Percentiles rank a stretch among this genome's conserved stretches.
phyloP scores from a whole-genome alignment of 2,888 invertebrate species.

The Cyrtodaria siliqua region DNA sequence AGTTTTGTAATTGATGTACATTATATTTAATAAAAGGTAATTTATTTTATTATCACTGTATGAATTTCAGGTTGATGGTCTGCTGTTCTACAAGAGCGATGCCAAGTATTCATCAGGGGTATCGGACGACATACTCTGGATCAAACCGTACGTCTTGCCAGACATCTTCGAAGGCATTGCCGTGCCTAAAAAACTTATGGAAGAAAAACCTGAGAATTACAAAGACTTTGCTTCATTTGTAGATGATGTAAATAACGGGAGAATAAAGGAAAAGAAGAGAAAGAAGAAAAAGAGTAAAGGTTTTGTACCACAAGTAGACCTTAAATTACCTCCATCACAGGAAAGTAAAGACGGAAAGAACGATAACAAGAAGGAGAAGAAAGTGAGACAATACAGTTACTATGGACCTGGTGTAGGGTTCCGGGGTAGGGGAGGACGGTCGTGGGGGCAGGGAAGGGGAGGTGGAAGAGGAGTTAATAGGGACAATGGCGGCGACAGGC shows the following conservation, averaged over 20 bases:
- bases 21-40: too few relatives aligned
- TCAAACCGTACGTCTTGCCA: slow-evolving; percentile 94
- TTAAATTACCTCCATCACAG: slow-evolving; percentile 45
- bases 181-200: slow-evolving; percentile 76
- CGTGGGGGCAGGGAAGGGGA: slow-evolving; percentile 14
- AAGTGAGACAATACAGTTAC: slow-evolving; percentile 28
- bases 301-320: slow-evolving; percentile 43
- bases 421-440: slow-evolving; percentile 10
- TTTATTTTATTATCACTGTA: too few relatives aligned
- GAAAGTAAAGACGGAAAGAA: slow-evolving; percentile 11
- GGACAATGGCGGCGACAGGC: too few relatives aligned
- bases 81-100: slow-evolving; percentile 95
- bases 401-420: slow-evolving; percentile 38
- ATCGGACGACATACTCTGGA: slow-evolving; percentile 96
- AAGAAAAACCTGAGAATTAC: slow-evolving; percentile 69
- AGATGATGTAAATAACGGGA: slow-evolving; percentile 51
- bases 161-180: slow-evolving; percentile 87
- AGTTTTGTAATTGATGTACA: too few relatives aligned
- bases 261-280: slow-evolving; percentile 24
- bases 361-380: slow-evolving; percentile 33
- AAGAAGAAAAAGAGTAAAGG: slow-evolving; percentile 37
- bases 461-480: neutral
- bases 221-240: slow-evolving; percentile 71
- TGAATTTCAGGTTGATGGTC: slow-evolving; percentile 90
- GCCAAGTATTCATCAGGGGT: slow-evolving; percentile 91